Base-by-base conservation (phyloP, 2,888 invertebrate genomes). In the Erebia ligea region DNA sequence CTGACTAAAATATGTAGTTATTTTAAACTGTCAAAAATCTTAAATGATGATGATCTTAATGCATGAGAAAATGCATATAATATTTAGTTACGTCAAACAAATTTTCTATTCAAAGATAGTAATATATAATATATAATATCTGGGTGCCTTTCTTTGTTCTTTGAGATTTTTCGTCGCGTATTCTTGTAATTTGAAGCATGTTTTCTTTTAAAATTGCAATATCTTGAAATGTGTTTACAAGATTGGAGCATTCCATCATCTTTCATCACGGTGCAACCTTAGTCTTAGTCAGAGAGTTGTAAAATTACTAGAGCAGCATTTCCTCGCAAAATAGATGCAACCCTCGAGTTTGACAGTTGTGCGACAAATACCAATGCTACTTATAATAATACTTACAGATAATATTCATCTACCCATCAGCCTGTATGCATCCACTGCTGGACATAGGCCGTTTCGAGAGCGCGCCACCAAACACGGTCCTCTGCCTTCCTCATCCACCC, bases 191-290 rank as follows among this genome's bases (percentile, higher is more conserved):
- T 56, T 58, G 25, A 48, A 58, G 25, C 2, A n/a, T 48, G 25
- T 66, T 66, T 66, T 58, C 57, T 48, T 48, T 67, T 11, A 48
- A 67, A 67, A 67, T 58, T 48, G 45, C 58, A 58, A 52, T 61
- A 40, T 17, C 19, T 50, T 59, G 40, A 4, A 52, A 59, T 59
- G 67, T 67, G 67, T 68, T 65, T 71, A 64, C 64, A 64, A 50
- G 52, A 54, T 42, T 50, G n/a, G 45, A 19, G 21, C 62, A 67
- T 64, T 67, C 70, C 11, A 71, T 70, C 70, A 66, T 70, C 54
- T 34, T 66, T 54, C 54, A 70, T 69, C 69, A 66, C 65, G 42
- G 9, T 42, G 56, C 42, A 21, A n/a, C 40, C 45, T 56, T 42
- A 11, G 63, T 63, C 17, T 52, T 17, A 52, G 52, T 3, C 54